A percentile compares a stretch with the other conserved stretches of the same genome.
Evolutionary conservation across 2,113 vertebrate genomes (phyloP).

Genomic region (Halichoerus grypus): DNA sequence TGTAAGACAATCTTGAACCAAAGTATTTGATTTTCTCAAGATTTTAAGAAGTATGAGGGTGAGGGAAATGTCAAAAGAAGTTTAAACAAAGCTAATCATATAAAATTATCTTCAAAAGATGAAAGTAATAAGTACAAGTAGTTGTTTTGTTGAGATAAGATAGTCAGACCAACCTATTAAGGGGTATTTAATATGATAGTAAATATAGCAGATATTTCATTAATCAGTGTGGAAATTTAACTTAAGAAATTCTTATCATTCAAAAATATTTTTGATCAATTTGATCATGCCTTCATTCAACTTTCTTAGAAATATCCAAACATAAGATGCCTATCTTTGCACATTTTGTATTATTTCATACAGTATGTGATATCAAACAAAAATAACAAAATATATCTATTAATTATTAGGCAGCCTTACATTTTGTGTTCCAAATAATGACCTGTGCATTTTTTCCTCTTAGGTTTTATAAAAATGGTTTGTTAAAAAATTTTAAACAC

Average conservation of each 20-base stretch:
- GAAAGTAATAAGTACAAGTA: not conserved
- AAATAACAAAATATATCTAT: not conserved
- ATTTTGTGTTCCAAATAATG: not conserved
- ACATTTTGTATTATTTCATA: not conserved
- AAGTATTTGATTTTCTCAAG: not conserved
- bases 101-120: not conserved
- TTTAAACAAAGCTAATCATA: not conserved
- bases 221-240: not conserved
- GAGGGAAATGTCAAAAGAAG: not conserved
- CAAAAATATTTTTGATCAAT: conserved; percentile 29
- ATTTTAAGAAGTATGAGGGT: not conserved
- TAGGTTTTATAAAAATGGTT: not conserved
- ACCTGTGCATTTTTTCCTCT: not conserved
- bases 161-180: not conserved
- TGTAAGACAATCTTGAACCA: not conserved
- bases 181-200: not conserved
- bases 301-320: conserved; percentile 1
- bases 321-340: not conserved
- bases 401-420: not conserved
- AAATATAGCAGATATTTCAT: not conserved
- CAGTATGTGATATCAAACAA: not conserved
- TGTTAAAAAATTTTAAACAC: not conserved
- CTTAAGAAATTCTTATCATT: not conserved
- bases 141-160: not conserved
- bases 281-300: not conserved